Conservation (phyloP, 2,888 invertebrate species). For the Lasioglossum leucozonium region DNA sequence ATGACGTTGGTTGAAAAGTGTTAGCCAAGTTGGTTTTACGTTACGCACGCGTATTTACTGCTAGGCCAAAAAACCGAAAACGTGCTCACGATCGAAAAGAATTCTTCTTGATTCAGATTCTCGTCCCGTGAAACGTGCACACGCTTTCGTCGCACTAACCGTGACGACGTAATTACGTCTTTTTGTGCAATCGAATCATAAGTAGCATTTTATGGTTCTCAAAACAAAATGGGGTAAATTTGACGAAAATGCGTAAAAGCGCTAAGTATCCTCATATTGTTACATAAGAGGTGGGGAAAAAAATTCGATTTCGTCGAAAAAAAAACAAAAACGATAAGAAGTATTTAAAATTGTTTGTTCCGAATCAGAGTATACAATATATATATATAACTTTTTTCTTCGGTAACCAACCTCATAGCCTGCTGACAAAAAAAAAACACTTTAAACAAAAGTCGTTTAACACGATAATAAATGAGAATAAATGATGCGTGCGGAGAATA, state of each 20-base stretch:
- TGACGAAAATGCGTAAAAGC: conserved; percentile 3
- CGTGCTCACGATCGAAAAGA: conserved; percentile 16
- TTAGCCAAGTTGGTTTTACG: conserved; percentile 30
- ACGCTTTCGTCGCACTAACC: background rate
- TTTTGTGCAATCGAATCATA: conserved; percentile 23
- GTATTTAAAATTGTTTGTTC: conserved; percentile 2
- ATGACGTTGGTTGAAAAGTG: conserved; percentile 61
- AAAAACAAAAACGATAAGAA: background rate
- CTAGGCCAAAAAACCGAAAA: conserved; percentile 20
- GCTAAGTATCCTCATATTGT: conserved; percentile 22
- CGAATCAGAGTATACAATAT: background rate
- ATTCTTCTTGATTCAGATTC: background rate
- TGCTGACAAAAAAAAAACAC: conserved; percentile 23
- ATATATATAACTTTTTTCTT: conserved; percentile 12
- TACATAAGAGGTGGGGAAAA: conserved; percentile 25
- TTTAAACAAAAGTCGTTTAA: conserved; percentile 24
- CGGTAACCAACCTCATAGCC: conserved; percentile 57
- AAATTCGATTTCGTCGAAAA: conserved; percentile 23
- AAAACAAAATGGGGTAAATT: conserved; percentile 30
- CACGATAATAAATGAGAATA: conserved; percentile 16
- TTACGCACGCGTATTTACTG: conserved; percentile 38
- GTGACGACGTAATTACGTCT: conserved; percentile 19
- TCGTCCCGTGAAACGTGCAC: background rate
- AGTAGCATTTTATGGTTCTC: background rate
- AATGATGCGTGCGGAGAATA: conserved; percentile 13